These are phyloP conservation scores for Podilymbus podiceps DNA, from an alignment of 2,113 vertebrate genomes.

Conservation along the genomic window DNA sequence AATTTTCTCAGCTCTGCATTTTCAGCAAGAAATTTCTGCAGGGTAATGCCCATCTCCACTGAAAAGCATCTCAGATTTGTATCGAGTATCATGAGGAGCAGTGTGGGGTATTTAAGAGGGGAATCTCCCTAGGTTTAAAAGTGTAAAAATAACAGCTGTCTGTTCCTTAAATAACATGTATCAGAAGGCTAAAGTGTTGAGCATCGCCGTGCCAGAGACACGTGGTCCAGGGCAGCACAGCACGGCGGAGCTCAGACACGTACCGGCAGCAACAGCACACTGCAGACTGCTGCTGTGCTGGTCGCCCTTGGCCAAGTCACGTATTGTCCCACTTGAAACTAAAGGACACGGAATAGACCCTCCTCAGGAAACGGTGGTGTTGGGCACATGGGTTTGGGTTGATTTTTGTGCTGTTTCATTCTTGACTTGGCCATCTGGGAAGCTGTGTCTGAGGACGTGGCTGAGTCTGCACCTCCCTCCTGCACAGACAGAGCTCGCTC, in stretches of 20 bases:
- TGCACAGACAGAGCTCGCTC: background rate
- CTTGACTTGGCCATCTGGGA: background rate
- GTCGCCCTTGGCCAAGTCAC: background rate
- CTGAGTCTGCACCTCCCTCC: background rate
- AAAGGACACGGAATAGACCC: background rate
- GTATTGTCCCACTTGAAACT: background rate
- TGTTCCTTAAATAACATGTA: background rate
- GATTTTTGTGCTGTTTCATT: background rate
- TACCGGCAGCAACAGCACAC: background rate
- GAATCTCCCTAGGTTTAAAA: background rate
- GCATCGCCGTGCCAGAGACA: background rate
- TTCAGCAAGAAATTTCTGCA: background rate
- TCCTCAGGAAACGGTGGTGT: background rate
- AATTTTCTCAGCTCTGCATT: background rate
- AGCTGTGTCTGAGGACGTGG: background rate
- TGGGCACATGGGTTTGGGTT: too few species aligned
- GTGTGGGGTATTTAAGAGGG: too few species aligned
- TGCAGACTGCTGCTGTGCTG: background rate
- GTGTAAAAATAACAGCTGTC: background rate
- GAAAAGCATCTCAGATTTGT: background rate
- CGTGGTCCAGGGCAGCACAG: background rate
- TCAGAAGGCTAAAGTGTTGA: background rate
- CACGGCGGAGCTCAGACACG: rapidly evolving
- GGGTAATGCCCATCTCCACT: background rate
- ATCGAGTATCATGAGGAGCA: background rate